A percentile compares a stretch with the other conserved stretches of the same genome.
Conservation (phyloP, 2,797 vertebrate species). For the Gallirallus australis region DNA sequence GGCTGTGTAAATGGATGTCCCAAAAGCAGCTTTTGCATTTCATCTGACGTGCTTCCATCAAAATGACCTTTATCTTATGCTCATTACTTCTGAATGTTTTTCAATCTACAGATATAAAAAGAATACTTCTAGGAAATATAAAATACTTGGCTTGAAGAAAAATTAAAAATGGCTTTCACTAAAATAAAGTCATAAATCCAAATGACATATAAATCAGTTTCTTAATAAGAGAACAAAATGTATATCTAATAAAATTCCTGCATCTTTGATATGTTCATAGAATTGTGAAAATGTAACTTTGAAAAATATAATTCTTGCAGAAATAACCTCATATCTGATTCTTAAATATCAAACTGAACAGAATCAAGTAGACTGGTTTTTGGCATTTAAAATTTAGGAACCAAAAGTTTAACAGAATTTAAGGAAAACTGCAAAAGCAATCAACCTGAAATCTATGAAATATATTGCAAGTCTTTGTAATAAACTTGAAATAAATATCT, state of each 20-base stretch:
- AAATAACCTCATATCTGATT: background rate
- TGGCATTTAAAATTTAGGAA: background rate
- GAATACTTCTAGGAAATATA: background rate
- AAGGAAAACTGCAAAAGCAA: background rate
- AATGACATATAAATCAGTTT: background rate
- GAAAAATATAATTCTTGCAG: background rate
- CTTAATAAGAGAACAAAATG: background rate
- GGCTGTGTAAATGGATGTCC: background rate
- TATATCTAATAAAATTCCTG: background rate
- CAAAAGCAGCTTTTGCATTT: background rate
- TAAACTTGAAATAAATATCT: background rate
- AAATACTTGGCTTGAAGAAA: background rate
- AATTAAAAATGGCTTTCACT: background rate
- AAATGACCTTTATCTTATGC: background rate
- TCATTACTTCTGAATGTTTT: background rate
- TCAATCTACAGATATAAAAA: background rate
- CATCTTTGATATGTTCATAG: background rate
- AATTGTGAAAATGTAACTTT: background rate
- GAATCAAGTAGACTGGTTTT: background rate
- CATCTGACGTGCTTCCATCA: background rate
- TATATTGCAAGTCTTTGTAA: background rate
- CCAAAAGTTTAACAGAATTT: background rate
- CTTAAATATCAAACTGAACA: background rate
- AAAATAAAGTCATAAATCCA: background rate
- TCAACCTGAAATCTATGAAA: background rate